Base-by-base conservation (phyloP, 2,797 vertebrate genomes). In the Eulemur coronatus region DNA sequence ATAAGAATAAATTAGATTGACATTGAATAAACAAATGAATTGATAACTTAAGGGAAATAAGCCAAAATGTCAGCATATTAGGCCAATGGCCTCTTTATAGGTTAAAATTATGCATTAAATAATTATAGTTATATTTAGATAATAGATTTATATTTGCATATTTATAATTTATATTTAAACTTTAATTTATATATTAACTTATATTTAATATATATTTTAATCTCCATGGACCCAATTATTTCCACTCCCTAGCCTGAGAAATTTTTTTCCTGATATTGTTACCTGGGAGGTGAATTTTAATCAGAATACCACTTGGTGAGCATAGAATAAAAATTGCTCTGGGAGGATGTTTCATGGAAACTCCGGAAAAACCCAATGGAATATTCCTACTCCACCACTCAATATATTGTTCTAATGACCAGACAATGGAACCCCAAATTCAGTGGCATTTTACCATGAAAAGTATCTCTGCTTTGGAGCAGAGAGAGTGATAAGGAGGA, bases 1-100 rank as follows among this genome's bases (percentile, higher is more conserved):
- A 79, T 33, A 79, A n/a, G 41, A 94, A 95, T 78, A 81, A 97
- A 79, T 15, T n/a, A 69, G 87, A 92, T 59, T 87, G 87, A 85
- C 82, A 88, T 69, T 82, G 17, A 73, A 73, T 73, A 86, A 72
- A 89, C 73, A 91, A 94, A 73, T n/a, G 7, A 86, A 92, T 78
- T 46, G 1, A 79, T 63, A 78, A 91, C 52, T 65, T 76, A 69
- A 97, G 55, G 26, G 24, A 95, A 61, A 85, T 79, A 80, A 96
- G 69, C 33, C 26, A 96, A 91, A 96, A 76, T 88, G 43, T 93
- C 80, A 86, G 22, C 20, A 69, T 95, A 76, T 52, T 88, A 95
- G 28, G 33, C 26, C 91, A 76, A 65, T 28, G 57, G 59, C 15
- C 9, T 86, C 73, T 89, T 55, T 86, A 72, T 50, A 76, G 52